These are phyloP conservation scores for Zingel zingel DNA, from an alignment of 2,113 vertebrate genomes.

Conservation along the genomic window DNA sequence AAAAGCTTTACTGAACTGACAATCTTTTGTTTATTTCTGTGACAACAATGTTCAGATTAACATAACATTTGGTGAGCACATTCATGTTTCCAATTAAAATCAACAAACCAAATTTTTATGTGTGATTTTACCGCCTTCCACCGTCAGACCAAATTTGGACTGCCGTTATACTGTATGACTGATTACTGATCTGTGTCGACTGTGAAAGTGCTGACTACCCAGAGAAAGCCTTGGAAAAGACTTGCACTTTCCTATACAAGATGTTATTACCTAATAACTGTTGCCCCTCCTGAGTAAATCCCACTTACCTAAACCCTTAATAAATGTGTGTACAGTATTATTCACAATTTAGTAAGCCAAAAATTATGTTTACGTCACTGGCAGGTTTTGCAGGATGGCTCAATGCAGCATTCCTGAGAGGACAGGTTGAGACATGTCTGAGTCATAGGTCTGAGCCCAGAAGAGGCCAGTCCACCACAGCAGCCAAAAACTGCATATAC, in stretches of 20 bases:
- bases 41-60: background rate
- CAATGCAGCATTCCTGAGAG: slow-evolving; percentile 40
- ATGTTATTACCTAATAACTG: background rate
- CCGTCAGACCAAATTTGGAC: background rate
- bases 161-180: background rate
- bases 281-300: slow-evolving; percentile 4
- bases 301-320: background rate
- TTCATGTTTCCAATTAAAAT: background rate
- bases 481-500: background rate
- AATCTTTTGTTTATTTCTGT: background rate
- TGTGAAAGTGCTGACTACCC: background rate
- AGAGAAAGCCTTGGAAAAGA: background rate
- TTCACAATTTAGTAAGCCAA: background rate
- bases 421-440: slow-evolving; percentile 53
- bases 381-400: background rate
- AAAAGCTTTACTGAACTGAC: background rate
- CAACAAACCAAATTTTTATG: background rate
- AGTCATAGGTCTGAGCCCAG: background rate
- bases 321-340: background rate
- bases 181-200: background rate
- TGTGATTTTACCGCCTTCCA: background rate
- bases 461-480: slow-evolving; percentile 18
- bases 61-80: background rate
- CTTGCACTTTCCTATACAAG: background rate
- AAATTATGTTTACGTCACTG: background rate